phyloP scores from a whole-genome alignment of 92 coral and sea anemone genomes.

The Siderastrea siderea region DNA sequence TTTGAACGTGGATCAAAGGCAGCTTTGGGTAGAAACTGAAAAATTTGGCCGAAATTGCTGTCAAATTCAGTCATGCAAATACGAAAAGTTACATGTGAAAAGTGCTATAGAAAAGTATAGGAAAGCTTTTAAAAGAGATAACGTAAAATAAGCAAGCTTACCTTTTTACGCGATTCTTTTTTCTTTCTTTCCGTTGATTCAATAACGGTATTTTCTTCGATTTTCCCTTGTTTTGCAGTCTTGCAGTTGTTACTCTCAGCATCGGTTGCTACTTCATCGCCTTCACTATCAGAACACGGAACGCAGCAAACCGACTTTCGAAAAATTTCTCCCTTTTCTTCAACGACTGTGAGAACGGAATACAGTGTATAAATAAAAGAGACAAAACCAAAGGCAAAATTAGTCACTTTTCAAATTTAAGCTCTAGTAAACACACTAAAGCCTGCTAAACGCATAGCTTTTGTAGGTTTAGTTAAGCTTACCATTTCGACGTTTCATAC shows the following conservation, averaged over 20 bases:
- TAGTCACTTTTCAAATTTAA: neutral
- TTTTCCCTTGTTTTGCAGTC: neutral
- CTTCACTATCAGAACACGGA: conserved; percentile 31
- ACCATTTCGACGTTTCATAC: conserved; percentile 42
- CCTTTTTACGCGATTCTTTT: conserved; percentile 30
- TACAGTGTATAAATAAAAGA: neutral
- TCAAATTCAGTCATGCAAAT: no score
- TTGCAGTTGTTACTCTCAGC: conserved; percentile 8
- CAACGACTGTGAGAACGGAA: neutral
- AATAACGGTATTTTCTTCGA: neutral
- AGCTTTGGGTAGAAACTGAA: no score
- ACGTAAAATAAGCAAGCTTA: neutral
- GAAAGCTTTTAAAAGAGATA: neutral
- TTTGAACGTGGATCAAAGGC: no score
- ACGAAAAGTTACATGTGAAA: no score
- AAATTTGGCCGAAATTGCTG: no score
- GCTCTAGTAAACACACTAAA: neutral
- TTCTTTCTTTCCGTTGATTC: neutral
- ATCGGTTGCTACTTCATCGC: neutral
- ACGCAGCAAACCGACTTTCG: conserved; percentile 45
- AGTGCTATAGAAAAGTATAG: neutral
- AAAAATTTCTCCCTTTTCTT: conserved; percentile 44
- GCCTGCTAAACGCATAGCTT: neutral
- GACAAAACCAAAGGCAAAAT: neutral
- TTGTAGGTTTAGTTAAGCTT: neutral